These are phyloP conservation scores for Platynereis dumerilii DNA, from an alignment of 2,888 invertebrate genomes.

Conservation along the genomic window DNA sequence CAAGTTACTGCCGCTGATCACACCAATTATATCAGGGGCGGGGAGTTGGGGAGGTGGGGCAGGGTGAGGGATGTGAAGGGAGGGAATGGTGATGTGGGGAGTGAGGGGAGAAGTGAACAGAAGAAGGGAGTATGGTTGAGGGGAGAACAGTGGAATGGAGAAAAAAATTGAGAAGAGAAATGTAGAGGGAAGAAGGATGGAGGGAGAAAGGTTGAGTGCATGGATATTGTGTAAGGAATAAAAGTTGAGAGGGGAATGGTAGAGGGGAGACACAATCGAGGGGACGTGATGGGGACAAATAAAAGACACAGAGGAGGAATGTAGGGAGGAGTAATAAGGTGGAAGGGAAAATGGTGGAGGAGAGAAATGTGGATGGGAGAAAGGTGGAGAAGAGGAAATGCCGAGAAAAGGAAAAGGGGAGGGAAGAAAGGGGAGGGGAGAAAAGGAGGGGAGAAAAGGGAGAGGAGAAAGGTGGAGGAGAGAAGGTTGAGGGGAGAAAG, in stretches of 20 bases:
- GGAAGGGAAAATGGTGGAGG: not conserved
- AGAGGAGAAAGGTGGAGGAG: not conserved
- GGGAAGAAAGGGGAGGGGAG: not conserved
- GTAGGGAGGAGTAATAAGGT: not conserved
- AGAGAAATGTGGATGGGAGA: not conserved
- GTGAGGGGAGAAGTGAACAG: not conserved
- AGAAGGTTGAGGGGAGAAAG: not conserved
- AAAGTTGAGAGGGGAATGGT: not conserved
- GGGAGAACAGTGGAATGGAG: not conserved
- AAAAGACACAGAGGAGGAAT: not conserved
- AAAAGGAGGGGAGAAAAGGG: not conserved
- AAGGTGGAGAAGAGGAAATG: not conserved
- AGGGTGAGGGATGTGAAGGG: not conserved
- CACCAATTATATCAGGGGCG: not conserved
- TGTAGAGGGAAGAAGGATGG: not conserved
- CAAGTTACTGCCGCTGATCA: too few species aligned
- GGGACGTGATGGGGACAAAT: not conserved
- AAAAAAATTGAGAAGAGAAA: too few species aligned
- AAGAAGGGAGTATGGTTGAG: not conserved
- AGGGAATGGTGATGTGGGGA: not conserved
- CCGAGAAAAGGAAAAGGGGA: not conserved
- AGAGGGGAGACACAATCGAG: not conserved
- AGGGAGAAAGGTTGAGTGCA: not conserved
- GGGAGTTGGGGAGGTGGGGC: not conserved
- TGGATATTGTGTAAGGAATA: not conserved